Conservation (phyloP, 2,113 vertebrate species). For the Ictidomys tridecemlineatus region DNA sequence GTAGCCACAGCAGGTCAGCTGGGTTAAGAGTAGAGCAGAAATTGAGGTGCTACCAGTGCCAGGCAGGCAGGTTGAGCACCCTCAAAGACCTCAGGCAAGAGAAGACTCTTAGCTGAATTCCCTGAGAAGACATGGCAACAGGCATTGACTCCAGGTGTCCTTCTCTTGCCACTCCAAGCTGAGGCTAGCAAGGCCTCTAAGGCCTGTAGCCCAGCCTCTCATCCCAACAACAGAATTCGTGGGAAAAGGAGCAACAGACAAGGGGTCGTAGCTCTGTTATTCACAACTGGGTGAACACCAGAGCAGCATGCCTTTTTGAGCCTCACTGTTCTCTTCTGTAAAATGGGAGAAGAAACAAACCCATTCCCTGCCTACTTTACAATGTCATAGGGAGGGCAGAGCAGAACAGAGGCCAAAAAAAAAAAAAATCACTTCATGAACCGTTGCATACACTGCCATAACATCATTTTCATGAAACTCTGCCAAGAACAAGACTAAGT, state of each 20-base stretch:
- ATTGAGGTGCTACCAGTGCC: neutral
- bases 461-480: slow-evolving; percentile 5
- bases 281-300: neutral
- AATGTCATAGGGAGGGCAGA: neutral
- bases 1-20: neutral
- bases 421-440: neutral
- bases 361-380: neutral
- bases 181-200: neutral
- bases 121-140: neutral
- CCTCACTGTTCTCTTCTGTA: slow-evolving; percentile 22
- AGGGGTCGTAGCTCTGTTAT: neutral
- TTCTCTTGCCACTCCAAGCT: neutral
- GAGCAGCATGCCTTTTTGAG: neutral
- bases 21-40: slow-evolving; percentile 24
- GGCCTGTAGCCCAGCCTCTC: neutral
- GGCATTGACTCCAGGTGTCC: neutral
- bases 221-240: neutral
- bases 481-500: neutral
- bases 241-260: neutral
- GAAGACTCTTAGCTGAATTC: neutral
- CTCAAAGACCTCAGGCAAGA: neutral
- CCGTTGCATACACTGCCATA: neutral
- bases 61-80: neutral
- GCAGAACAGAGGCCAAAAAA: neutral
- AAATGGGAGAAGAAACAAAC: neutral